Base-by-base conservation (phyloP, 2,888 invertebrate genomes). In the Camponotus fellah region DNA sequence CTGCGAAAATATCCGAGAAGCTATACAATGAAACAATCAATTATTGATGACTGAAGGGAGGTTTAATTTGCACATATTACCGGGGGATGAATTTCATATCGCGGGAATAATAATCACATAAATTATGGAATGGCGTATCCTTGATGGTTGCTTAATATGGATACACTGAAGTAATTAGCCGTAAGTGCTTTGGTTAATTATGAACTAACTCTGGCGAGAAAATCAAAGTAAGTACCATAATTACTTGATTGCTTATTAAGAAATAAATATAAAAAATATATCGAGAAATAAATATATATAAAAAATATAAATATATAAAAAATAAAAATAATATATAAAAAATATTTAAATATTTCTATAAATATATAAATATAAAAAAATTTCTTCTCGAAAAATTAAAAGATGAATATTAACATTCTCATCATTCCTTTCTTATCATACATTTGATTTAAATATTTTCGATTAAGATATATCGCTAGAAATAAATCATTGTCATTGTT, bases 181-280 rank as follows among this genome's bases (percentile, higher is more conserved):
- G 12, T 80, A 85, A 85, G 56, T 65, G 64, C 53, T 40, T 80
- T 34, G 56, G 14, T 86, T 74, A 72, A 74, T 65, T 83, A 62
- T 53, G 34, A 79, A 4, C 37, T 37, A 71, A 49, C 26, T 46
- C 56, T 34, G 49, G 10, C 58, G 10, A 32, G 32, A 26, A 46
- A 62, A 43, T 74, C 9, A 2, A 72, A 74, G 32, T 26, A 74
- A 40, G 9, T 40, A 12, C 6, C 2, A 26, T 6, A 10, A 34
- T 74, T 43, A n/a, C 2, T 3, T 5, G 40, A 72, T 26, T 26
- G 26, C 26, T 26, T 26, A 26, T 26, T 26, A 26, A 26, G 26
- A 26, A 26, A 26, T 26, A 26, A 26, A 26, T 26, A 26, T 26
- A 26, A 26, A 26, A 0, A 26, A 26, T 26, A 26, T 26, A n/a